Evolutionary conservation across 2,797 vertebrate species (phyloP).

Genomic region (Phalloptychus januarius): DNA sequence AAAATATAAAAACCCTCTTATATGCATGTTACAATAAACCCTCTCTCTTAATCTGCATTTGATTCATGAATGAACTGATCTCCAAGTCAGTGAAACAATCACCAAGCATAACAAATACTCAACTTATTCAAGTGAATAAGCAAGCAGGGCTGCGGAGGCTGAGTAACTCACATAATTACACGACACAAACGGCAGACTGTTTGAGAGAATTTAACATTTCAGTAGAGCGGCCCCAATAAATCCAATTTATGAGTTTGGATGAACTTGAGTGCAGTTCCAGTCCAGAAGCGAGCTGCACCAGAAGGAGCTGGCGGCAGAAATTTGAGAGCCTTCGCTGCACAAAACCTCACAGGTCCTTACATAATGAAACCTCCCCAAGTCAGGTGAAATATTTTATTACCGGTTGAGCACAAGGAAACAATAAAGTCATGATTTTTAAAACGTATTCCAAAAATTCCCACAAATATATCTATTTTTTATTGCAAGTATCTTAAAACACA

Average conservation of each 20-base stretch:
- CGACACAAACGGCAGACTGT: neutral
- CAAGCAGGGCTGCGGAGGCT: neutral
- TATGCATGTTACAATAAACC: neutral
- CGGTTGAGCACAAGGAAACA: neutral
- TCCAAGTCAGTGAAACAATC: neutral
- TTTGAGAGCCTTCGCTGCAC: constrained; percentile 14
- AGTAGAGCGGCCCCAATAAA: constrained; percentile 30
- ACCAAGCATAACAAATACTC: neutral
- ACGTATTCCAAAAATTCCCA: constrained; percentile 3
- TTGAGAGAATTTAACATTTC: constrained; percentile 9
- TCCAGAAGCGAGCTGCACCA: constrained; percentile 27
- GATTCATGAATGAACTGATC: constrained; percentile 7
- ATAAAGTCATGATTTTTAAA: neutral
- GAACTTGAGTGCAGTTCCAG: constrained; percentile 33
- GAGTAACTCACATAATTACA: neutral
- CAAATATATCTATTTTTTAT: constrained; percentile 12
- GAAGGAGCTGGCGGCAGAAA: constrained; percentile 33
- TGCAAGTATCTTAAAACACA: no score
- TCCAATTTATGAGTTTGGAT: constrained; percentile 34
- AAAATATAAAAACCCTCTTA: neutral
- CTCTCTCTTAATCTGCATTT: constrained; percentile 22
- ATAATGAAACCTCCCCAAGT: constrained; percentile 8
- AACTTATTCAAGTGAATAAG: neutral
- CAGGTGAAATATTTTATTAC: neutral
- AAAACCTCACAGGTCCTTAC: constrained; percentile 27